These are phyloP conservation scores for Eremophila alpestris DNA, from an alignment of 2,797 vertebrate species.

Conservation along the genomic window DNA sequence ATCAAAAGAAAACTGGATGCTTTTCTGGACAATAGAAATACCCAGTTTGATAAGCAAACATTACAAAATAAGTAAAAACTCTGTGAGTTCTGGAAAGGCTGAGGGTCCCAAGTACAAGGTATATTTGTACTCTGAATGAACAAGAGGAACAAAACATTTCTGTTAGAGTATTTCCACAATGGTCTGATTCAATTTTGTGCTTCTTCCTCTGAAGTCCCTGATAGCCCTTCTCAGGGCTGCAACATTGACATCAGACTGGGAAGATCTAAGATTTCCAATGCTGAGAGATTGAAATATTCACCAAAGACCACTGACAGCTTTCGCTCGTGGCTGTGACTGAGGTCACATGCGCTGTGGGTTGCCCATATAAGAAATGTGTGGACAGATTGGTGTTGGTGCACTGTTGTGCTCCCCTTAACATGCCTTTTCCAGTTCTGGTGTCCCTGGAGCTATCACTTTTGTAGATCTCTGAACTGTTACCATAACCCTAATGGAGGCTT, in stretches of 20 bases:
- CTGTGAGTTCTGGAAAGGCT: not conserved
- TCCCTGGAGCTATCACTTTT: not conserved
- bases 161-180: not conserved
- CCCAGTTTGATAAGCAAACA: not conserved
- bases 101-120: not conserved
- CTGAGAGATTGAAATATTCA: not conserved
- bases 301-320: not conserved
- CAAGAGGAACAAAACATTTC: not conserved
- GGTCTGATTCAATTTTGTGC: not conserved
- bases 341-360: rapidly evolving
- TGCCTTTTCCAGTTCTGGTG: not conserved
- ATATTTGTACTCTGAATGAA: not conserved
- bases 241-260: not conserved
- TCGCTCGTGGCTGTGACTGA: not conserved
- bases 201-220: not conserved
- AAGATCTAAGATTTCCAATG: not conserved
- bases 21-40: not conserved
- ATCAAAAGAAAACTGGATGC: not conserved
- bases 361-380: not conserved
- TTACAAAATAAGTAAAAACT: not conserved
- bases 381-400: not conserved
- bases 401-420: not conserved
- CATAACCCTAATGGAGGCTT: not conserved
- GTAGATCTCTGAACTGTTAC: not conserved
- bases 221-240: not conserved